Percentiles rank a stretch among this genome's conserved stretches.
Conservation (phyloP, 2,888 invertebrate species). For the Sisyra terminalis region DNA sequence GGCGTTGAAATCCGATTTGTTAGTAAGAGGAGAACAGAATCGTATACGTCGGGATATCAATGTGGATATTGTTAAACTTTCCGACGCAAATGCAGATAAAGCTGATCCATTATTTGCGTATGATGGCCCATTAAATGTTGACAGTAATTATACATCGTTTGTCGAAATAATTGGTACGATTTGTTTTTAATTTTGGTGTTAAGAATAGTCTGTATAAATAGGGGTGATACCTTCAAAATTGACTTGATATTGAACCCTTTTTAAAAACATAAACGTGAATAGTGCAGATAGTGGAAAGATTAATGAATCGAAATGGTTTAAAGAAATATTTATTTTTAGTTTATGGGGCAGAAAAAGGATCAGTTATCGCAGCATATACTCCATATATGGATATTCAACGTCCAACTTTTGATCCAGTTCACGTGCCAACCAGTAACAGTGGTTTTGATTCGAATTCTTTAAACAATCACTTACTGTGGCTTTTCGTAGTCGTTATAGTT, state of each 20-base stretch:
- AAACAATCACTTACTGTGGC: conserved; percentile 50
- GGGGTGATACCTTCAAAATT: no score
- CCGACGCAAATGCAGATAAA: conserved; percentile 7
- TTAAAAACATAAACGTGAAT: no score
- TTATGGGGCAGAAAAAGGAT: conserved; percentile 26
- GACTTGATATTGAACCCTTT: no score
- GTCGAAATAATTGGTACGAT: conserved; percentile 67
- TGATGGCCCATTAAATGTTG: conserved; percentile 60
- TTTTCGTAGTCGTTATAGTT: conserved; percentile 42
- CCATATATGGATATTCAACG: conserved; percentile 56
- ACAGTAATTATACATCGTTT: conserved; percentile 72
- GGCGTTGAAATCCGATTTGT: conserved; percentile 8
- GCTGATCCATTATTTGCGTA: conserved; percentile 29
- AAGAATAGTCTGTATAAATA: no score
- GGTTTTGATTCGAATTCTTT: conserved; percentile 34
- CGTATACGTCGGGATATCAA: conserved; percentile 11
- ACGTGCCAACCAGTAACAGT: conserved; percentile 20
- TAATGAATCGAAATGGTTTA: no score
- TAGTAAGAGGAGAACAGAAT: conserved; percentile 10
- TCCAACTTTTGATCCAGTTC: conserved; percentile 36
- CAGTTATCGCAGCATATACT: conserved; percentile 49
- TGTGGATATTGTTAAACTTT: conserved; percentile 8
- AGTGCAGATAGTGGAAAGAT: no score
- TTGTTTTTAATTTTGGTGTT: no score
- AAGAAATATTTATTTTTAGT: conserved; percentile 23